Percentiles rank a stretch among this genome's conserved stretches.
These are phyloP conservation scores for Syndactyla subalaris DNA, from an alignment of 2,797 vertebrate genomes.

Conservation along the genomic window DNA sequence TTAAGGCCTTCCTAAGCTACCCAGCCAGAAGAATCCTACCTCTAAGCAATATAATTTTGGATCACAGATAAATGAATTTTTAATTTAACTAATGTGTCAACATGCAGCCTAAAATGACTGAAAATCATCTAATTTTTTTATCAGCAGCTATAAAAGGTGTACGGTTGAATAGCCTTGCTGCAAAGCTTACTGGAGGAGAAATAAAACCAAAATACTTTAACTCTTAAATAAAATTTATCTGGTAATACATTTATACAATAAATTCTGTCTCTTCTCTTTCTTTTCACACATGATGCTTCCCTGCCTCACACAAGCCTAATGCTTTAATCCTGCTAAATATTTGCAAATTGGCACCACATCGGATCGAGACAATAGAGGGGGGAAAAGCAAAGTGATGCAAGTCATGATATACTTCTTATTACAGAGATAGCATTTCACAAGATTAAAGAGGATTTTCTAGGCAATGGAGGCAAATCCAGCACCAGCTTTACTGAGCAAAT, in stretches of 20 bases:
- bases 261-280: background rate
- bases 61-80: constrained; percentile 18
- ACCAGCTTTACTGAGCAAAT: background rate
- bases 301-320: background rate
- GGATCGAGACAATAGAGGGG: background rate
- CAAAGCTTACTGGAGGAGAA: constrained; percentile 3
- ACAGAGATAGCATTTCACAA: background rate
- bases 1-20: background rate
- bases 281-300: background rate
- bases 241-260: background rate
- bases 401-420: constrained; percentile 19
- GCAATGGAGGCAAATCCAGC: constrained; percentile 22
- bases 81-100: constrained; percentile 40
- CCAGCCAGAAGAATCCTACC: background rate
- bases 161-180: background rate
- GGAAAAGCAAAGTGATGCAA: background rate
- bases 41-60: background rate
- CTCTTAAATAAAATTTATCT: background rate
- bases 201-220: background rate
- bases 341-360: constrained; percentile 6
- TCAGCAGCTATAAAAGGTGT: background rate
- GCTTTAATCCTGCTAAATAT: constrained; percentile 2
- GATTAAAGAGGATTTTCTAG: constrained; percentile 48
- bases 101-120: constrained; percentile 17
- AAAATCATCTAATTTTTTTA: constrained; percentile 40